phyloP scores from a whole-genome alignment of 1,140 invertebrate genomes.

The Megalopta genalis region DNA sequence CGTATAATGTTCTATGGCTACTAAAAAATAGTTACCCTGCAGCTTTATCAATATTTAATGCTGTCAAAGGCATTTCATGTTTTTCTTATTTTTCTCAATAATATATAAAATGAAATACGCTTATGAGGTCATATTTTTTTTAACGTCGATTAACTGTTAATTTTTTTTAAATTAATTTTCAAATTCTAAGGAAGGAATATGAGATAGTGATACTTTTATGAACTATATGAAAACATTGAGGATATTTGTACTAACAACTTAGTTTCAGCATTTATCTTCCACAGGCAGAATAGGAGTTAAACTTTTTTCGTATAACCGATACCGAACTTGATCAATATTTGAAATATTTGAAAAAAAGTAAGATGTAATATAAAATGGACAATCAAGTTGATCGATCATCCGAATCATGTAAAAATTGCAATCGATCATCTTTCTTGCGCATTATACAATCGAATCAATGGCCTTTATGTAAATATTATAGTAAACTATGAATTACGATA shows the following conservation, averaged over 20 bases:
- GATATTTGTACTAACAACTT: constrained; percentile 63
- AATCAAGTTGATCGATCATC: constrained; percentile 42
- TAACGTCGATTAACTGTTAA: constrained; percentile 7
- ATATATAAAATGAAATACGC: constrained; percentile 20
- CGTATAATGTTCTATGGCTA: constrained; percentile 33
- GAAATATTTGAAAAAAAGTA: constrained; percentile 36
- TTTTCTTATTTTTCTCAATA: constrained; percentile 34
- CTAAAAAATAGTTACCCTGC: constrained; percentile 39
- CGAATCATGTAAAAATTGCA: constrained; percentile 22
- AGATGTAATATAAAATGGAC: constrained; percentile 25
- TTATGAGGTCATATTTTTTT: constrained; percentile 17
- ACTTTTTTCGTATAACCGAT: constrained; percentile 43
- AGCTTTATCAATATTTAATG: constrained; percentile 38
- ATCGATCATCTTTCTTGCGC: constrained; percentile 33
- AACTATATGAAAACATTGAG: constrained; percentile 53
- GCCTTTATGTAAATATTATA: constrained; percentile 28
- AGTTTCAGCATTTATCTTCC: constrained; percentile 5
- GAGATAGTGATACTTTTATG: constrained; percentile 12
- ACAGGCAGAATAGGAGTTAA: constrained; percentile 13
- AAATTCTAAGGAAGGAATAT: constrained; percentile 33
- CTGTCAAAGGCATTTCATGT: constrained; percentile 36
- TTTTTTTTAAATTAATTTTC: constrained; percentile 38
- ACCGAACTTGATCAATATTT: constrained; percentile 32
- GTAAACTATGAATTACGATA: constrained; percentile 50
- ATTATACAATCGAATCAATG: constrained; percentile 32